Base-by-base conservation (phyloP, 2,797 vertebrate species). In the Caiman crocodilus region DNA sequence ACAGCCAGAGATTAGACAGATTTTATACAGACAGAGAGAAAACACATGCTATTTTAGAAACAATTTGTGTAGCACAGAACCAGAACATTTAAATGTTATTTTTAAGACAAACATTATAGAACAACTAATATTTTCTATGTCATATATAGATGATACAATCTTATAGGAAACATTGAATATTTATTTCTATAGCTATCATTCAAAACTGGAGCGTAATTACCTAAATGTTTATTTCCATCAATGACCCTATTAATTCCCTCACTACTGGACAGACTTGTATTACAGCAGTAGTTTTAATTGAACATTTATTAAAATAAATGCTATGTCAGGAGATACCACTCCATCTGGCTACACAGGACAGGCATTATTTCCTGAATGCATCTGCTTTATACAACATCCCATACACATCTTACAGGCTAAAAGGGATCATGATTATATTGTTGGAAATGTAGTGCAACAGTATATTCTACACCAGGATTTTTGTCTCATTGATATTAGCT, bases 251-350 rank as follows among this genome's bases (percentile, higher is more conserved):
- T 94, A 95, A 96, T 96, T 94, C 90, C 91, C 81, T 64, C 80
- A 69, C 93, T 92, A 83, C 94, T 94, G 91, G 69, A 89, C 80
- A 1, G 75, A 90, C 89, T 94, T 75, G 93, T 32, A 4, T 88
- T 21, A 89, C 93, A 96, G 95, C 93, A 93, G 76, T 91, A 82
- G 91, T 94, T 94, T 85, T 96, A 95, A 96, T 92, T 92, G 96
- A 95, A 93, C 91, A 59, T 90, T 96, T 88, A 95, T 96, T 86
- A 76, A 92, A 95, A 97, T 10, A 94, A 94, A 97, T 95, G 92
- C 91, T 95, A 90, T 89, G 94, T 93, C 95, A 96, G 96, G 95
- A 94, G 65, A 93, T 91, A 90, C 95, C 95, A 75, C 84, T 93
- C 92, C 91, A 92, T 96, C 95, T 95, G 96, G 92, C 93, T 42